Conservation (phyloP, 2,113 vertebrate species). For the Paramisgurnus dabryanus region DNA sequence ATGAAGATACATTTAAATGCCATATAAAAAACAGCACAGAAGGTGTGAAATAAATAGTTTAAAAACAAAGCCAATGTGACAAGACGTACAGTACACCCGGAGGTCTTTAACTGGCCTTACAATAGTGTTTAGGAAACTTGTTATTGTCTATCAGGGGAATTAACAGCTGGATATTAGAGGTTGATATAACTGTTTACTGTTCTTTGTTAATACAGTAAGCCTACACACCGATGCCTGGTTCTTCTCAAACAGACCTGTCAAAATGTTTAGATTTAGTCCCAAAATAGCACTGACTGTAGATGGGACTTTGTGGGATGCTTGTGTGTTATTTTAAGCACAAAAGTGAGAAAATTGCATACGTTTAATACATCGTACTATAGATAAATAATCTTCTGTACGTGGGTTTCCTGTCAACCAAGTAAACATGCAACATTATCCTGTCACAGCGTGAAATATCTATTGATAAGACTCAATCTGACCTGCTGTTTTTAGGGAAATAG, state of each 20-base stretch:
- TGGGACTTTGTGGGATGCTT: constrained; percentile 46
- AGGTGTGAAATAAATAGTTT: neutral
- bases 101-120: constrained; percentile 24
- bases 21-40: neutral
- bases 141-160: constrained; percentile 18
- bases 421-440: constrained; percentile 58
- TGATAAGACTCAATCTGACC: constrained; percentile 54
- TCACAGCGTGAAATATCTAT: constrained; percentile 51
- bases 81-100: constrained; percentile 2
- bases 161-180: neutral
- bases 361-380: neutral
- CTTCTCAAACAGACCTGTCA: constrained; percentile 60
- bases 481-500: constrained; percentile 56
- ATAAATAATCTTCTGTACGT: neutral
- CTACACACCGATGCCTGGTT: constrained; percentile 60
- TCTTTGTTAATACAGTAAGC: constrained; percentile 61
- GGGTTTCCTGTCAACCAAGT: constrained; percentile 61
- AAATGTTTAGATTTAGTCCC: constrained; percentile 70
- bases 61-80: neutral
- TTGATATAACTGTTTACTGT: constrained; percentile 22
- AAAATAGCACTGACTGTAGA: constrained; percentile 54
- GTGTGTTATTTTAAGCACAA: constrained; percentile 58
- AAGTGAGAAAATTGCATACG: constrained; percentile 30
- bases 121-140: neutral
- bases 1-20: constrained; percentile 23